Evolutionary conservation across 2,797 vertebrate species (phyloP), one percentile per base, ranked within the genome.

Genomic region (Erpetoichthys calabaricus): DNA sequence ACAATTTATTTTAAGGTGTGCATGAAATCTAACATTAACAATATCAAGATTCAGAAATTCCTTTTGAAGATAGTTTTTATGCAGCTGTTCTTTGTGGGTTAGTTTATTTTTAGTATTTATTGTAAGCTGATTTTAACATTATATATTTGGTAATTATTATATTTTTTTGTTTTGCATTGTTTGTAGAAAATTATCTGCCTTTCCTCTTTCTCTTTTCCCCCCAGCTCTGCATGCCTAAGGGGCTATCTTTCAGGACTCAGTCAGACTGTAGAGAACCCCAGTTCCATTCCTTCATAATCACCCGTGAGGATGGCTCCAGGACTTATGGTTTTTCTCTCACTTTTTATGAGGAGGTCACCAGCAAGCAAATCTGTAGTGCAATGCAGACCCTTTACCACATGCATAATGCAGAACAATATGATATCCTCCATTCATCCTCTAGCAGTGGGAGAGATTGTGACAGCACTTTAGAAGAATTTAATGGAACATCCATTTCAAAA

Each of bases 321-420:
- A 97, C 94, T 64, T 98, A 97, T 55, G 96, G 96, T 62, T 99
- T 97, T 62, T 85, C 95, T 49, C 92, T 98, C 74, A 99, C 95
- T 0, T 99, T 99, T 85, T 97, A 91, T 10, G 95, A 99, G 76
- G 95, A 98, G 69, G 96, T 99, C 81, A 94, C 91, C 69, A 98
- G 95, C 76, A 94, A 92, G 73, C 95, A 98, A 87, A 99, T 99
- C 81, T 97, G 96, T 84, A 94, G 91, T 49, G 95, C 96, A 57
- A 99, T 99, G 96, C 96, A 99, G 85, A 99, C 96, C 0, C 85
- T 99, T 55, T 98, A 99, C 73, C 95, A 98, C 71, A 99, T 99
- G 95, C 96, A 98, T 88, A 98, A 98, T 4, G 96, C 94, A 5
- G 96, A 98, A 66, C 86, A 86, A 73, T 95, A 92, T 59, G 90